phyloP scores from a whole-genome alignment of 2,888 invertebrate species.

The Lasiommata megera region DNA sequence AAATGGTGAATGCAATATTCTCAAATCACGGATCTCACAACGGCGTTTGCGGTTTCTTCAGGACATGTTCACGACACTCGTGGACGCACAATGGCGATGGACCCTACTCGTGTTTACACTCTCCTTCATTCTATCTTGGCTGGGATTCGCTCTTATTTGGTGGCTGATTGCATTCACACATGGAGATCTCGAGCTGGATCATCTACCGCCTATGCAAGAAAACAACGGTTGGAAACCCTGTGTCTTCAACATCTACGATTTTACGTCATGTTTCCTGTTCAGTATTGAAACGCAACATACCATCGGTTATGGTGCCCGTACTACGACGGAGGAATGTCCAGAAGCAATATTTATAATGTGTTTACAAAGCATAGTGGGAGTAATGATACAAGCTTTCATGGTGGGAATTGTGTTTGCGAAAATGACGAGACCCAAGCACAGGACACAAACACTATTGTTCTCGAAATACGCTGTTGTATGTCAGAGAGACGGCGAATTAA shows the following conservation, averaged over 20 bases:
- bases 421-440: constrained; percentile 94
- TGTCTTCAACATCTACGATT: constrained; percentile 88
- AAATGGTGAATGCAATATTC: constrained; percentile 97
- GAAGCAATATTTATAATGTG: constrained; percentile 96
- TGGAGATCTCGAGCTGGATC: constrained; percentile 87
- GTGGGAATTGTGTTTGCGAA: constrained; percentile 94
- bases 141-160: constrained; percentile 92
- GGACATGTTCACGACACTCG: constrained; percentile 93
- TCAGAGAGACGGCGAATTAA: constrained; percentile 90
- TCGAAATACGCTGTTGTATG: constrained; percentile 92
- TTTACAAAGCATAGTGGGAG: constrained; percentile 89
- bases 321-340: constrained; percentile 90
- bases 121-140: constrained; percentile 93
- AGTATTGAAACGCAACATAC: constrained; percentile 97
- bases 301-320: constrained; percentile 90
- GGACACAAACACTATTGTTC: constrained; percentile 94
- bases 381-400: constrained; percentile 91
- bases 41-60: constrained; percentile 88
- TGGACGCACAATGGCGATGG: constrained; percentile 96
- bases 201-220: constrained; percentile 75
- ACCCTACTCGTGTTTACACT: constrained; percentile 92
- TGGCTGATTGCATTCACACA: constrained; percentile 93
- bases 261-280: constrained; percentile 94
- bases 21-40: constrained; percentile 93
- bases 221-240: constrained; percentile 87